Evolutionary conservation across 2,113 vertebrate genomes (phyloP), one percentile per base, ranked within the genome.

Genomic region (Macaca nemestrina): DNA sequence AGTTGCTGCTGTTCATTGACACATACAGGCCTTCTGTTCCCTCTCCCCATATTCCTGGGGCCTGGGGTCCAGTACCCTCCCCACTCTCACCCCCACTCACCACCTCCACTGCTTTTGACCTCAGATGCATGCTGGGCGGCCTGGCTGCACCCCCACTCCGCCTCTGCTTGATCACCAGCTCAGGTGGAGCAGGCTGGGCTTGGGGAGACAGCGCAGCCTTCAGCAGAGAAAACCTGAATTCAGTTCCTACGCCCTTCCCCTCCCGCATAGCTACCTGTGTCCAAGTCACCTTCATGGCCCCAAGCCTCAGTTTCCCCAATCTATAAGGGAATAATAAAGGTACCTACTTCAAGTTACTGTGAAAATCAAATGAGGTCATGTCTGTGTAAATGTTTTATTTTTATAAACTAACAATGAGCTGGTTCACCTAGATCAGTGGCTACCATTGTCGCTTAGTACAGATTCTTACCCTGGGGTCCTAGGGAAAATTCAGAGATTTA

Each of bases 361-460:
- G n/a, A 64, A 52, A 64, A 76, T 40, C 61, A 52, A 50, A 48
- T 22, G 59, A 81, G 12, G 48, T 14, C 23, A 45, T 4, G 25
- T 79, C 30, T 14, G 4, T 18, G 30, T 35, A 57, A 45, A 23
- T 25, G n/a, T 55, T 73, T 88, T 52, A 8, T 35, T 55, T 73
- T 84, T 52, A 8, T 35, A 52, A 32, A 55, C 45, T 13, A 80
- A 45, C 32, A 30, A 52, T 40, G 35, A 25, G 20, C 59, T 32
- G 10, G 35, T 43, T 22, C 32, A 5, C 20, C 55, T 43, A 6
- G 11, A 48, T 30, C 64, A 90, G 52, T 43, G 85, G 13, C 59
- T 20, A 2, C 4, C 30, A 9, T 32, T 16, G 20, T 43, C 23
- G 11, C 59, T 64, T 22, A 3, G 30, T 0, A 16, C 40, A 25